Conservation (phyloP, 2,888 invertebrate species). For the Protophormia terraenovae region DNA sequence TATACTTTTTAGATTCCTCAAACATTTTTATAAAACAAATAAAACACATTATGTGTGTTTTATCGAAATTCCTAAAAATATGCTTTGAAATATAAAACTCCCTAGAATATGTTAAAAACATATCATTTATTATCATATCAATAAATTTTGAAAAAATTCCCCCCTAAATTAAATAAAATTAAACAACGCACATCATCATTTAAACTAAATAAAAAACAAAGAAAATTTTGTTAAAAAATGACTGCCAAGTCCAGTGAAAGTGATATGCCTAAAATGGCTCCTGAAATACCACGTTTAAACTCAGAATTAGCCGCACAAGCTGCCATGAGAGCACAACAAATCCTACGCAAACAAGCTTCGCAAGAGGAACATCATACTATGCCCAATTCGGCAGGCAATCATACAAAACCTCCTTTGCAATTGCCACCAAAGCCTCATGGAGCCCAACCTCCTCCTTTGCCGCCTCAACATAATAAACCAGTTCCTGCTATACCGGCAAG, state of each 20-base stretch:
- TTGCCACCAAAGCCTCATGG: conserved; percentile 71
- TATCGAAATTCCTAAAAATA: conserved; percentile 30
- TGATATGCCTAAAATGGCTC: conserved; percentile 76
- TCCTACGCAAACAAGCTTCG: conserved; percentile 77
- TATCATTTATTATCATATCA: too few relatives aligned
- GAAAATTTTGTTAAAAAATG: conserved; percentile 68
- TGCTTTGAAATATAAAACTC: conserved; percentile 6
- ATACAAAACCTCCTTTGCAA: conserved; percentile 49
- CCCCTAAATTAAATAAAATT: background rate
- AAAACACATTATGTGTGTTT: background rate
- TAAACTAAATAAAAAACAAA: background rate
- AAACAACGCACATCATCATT: conserved; percentile 45
- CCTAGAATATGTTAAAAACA: background rate
- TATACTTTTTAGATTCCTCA: background rate
- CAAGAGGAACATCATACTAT: conserved; percentile 72
- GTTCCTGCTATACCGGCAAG: conserved; percentile 81
- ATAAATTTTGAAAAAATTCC: background rate
- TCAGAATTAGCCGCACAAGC: conserved; percentile 81
- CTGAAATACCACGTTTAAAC: conserved; percentile 80
- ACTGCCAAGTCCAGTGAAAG: conserved; percentile 74
- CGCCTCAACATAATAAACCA: conserved; percentile 74
- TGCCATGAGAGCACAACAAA: conserved; percentile 79
- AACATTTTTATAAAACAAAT: background rate
- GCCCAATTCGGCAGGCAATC: conserved; percentile 25
- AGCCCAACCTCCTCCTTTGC: conserved; percentile 73